These are phyloP conservation scores for Lytechinus pictus DNA, from an alignment of 35 echinoderm and acorn worm species.

Conservation along the genomic window DNA sequence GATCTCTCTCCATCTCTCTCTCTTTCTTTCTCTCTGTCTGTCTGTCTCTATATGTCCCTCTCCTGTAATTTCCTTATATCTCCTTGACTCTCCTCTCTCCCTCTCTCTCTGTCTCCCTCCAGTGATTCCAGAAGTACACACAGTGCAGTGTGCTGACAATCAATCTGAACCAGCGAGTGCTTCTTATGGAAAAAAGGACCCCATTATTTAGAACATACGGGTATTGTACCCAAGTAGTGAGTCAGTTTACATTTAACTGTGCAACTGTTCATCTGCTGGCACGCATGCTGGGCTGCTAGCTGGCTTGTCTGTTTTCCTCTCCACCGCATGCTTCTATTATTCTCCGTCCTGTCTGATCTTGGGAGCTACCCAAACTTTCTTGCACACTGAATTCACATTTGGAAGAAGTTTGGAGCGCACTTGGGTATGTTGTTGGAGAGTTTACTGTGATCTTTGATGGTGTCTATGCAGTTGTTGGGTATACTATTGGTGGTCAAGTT, in stretches of 20 bases:
- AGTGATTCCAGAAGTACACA: background rate
- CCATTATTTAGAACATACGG: background rate
- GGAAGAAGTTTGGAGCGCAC: background rate
- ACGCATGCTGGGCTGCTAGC: background rate
- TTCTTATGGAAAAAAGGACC: background rate
- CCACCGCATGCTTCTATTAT: no score
- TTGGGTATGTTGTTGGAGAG: background rate
- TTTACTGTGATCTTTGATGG: background rate
- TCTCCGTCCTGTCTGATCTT: no score
- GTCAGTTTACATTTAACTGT: background rate
- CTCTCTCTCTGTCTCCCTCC: background rate
- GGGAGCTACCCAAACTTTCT: background rate
- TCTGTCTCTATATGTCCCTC: background rate
- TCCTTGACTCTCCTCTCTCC: no score
- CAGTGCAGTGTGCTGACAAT: no score
- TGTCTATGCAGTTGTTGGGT: background rate
- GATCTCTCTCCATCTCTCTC: background rate
- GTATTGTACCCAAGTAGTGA: background rate
- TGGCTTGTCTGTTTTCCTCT: background rate
- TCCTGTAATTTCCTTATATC: no score
- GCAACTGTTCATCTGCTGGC: background rate
- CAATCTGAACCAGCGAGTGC: background rate
- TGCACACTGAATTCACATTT: background rate
- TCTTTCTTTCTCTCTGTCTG: background rate
- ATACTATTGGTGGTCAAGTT: background rate